These are phyloP conservation scores for Pogonomyrmex californicus DNA, from an alignment of 1,140 invertebrate species.

Conservation along the genomic window DNA sequence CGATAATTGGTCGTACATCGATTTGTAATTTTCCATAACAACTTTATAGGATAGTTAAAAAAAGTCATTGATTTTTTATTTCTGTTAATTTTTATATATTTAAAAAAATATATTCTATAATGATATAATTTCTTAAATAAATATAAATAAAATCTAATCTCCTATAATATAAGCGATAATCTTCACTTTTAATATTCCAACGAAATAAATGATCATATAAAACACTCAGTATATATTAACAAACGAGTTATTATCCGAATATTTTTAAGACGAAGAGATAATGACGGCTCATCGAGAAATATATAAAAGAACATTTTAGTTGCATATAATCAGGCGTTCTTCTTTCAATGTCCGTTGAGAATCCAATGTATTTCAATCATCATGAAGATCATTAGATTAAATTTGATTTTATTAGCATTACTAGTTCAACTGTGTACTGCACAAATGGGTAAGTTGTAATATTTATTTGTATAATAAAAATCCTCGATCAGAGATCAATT, in stretches of 20 bases:
- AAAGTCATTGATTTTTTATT: conserved; percentile 1
- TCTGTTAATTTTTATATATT: not conserved
- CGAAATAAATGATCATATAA: not conserved
- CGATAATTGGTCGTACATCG: conserved; percentile 30
- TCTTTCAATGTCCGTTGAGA: not conserved
- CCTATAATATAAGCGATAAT: not conserved
- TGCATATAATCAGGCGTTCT: conserved; percentile 8
- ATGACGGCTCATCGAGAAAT: conserved; percentile 24
- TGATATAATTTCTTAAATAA: not conserved
- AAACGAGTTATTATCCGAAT: conserved; percentile 28
- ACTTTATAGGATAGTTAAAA: conserved; percentile 23
- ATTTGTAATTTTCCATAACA: conserved; percentile 11
- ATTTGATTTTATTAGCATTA: not conserved
- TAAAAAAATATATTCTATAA: conserved; percentile 14
- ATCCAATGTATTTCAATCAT: not conserved
- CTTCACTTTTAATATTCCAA: not conserved
- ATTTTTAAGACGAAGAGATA: conserved; percentile 5
- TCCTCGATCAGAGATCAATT: not conserved
- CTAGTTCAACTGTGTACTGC: conserved; percentile 13
- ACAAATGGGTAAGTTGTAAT: not conserved
- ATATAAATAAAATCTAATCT: conserved; percentile 28
- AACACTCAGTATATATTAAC: not conserved
- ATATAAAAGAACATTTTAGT: conserved; percentile 41
- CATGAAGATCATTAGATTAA: conserved; percentile 20
- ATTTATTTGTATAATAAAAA: not conserved